phyloP scores from a whole-genome alignment of 2,113 vertebrate species.

The Progne subis region DNA sequence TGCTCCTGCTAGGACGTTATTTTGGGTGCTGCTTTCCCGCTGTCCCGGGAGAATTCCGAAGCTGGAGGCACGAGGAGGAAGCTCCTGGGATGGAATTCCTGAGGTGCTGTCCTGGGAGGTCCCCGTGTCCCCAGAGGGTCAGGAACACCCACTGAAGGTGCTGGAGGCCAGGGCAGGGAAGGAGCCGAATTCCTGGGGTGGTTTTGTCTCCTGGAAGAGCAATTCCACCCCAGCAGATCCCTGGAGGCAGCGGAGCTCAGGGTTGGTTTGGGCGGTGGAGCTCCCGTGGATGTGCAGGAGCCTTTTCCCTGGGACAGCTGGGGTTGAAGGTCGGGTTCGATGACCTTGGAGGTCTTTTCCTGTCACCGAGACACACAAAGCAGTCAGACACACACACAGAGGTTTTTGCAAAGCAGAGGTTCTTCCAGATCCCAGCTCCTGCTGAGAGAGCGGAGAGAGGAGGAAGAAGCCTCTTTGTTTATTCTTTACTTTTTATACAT shows the following conservation, averaged over 20 bases:
- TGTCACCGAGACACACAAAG: too few species aligned
- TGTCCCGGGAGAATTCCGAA: neutral
- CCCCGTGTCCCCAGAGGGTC: neutral
- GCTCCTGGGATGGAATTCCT: neutral
- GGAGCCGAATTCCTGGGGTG: neutral
- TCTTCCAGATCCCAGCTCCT: too few species aligned
- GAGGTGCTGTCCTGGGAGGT: neutral
- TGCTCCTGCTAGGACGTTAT: neutral
- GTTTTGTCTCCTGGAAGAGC: neutral
- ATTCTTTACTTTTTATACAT: too few species aligned
- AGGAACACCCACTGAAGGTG: neutral
- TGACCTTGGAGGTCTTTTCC: neutral
- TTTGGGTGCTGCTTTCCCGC: neutral
- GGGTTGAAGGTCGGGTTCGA: neutral
- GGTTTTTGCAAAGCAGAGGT: too few species aligned
- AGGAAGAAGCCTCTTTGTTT: too few species aligned
- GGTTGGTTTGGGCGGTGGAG: neutral
- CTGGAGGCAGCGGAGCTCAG: neutral
- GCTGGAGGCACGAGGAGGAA: neutral
- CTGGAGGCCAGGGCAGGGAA: neutral
- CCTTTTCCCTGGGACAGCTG: neutral
- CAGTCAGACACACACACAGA: too few species aligned
- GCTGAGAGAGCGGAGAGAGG: too few species aligned
- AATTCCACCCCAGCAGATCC: neutral
- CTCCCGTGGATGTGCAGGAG: rapidly evolving